Evolutionary conservation across 2,113 vertebrate species (phyloP).

Genomic region (Mus pahari): DNA sequence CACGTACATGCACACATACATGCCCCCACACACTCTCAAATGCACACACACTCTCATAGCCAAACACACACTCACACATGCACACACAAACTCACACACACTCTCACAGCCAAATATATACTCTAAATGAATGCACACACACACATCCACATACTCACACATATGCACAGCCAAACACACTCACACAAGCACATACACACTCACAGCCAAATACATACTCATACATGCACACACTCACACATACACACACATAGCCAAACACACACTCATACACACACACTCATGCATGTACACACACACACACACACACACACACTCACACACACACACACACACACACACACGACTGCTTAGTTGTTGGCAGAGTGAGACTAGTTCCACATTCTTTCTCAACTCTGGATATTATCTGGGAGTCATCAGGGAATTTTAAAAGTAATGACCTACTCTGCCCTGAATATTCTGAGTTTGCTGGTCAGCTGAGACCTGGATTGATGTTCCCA

Average conservation of each 20-base stretch:
- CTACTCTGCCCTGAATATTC: not conserved
- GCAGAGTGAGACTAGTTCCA: not conserved
- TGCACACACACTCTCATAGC: too few relatives aligned
- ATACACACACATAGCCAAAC: not conserved
- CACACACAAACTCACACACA: not conserved
- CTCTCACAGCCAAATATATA: too few relatives aligned
- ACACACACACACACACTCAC: not conserved
- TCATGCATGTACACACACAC: too few relatives aligned
- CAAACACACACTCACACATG: too few relatives aligned
- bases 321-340: not conserved
- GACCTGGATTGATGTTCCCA: rapidly evolving
- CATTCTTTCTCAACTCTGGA: not conserved
- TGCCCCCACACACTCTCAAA: too few relatives aligned
- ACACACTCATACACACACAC: too few relatives aligned
- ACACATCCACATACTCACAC: not conserved
- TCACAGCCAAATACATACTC: too few relatives aligned
- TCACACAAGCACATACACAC: not conserved
- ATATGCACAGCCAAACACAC: too few relatives aligned
- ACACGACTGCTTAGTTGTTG: not conserved
- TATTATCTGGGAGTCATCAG: not conserved
- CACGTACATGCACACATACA: too few relatives aligned
- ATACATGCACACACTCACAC: not conserved
- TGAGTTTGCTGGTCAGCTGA: too few relatives aligned
- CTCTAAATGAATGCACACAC: too few relatives aligned
- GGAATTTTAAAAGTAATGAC: not conserved